Evolutionary conservation across 1,140 invertebrate genomes (phyloP), one percentile per base, ranked within the genome.

Genomic region (Lasioglossum albipes): DNA sequence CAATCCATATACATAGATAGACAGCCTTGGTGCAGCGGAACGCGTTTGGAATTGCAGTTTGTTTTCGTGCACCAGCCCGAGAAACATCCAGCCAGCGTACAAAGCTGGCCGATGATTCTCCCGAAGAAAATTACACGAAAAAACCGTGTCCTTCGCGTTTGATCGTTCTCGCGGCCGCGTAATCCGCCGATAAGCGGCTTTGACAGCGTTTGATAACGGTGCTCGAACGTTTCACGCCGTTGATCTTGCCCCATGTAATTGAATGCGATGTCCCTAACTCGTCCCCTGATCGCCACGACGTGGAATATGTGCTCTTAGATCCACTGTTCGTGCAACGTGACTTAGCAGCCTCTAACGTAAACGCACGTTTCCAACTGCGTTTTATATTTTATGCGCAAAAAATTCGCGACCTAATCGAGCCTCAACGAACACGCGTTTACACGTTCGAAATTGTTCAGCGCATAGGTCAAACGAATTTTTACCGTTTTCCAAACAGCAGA

Each of bases 281-380:
- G 13, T 41, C 20, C 6, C 9, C 49, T 3, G 57, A 61, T 1
- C 1, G 52, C 16, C 79, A 75, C 65, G 79, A 80, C 73, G 73
- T 80, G 79, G 79, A 80, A 80, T 54, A 75, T 69, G 41, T 69
- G 74, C 36, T 52, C 18, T 67, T 68, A 62, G 73, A 72, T 79
- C 77, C 71, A 79, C 27, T 62, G 41, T 67, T 74, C 71, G 77
- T 79, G 62, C 71, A 79, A 79, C 71, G 77, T 79, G 77, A 79
- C 71, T 67, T 59, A 66, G 74, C 54, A 79, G 77, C 64, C 52
- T 79, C 36, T 36, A 74, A 74, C 77, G 73, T 42, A 42, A 79
- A 79, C 36, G 45, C 64, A 31, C 22, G 45, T 31, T 31, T 73
- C 70, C 54, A 79, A 79, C n/a, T 79, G 18, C 76, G 49, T 67